A percentile compares a stretch with the other conserved stretches of the same genome.
These are phyloP conservation scores for Karalla daura DNA, from an alignment of 2,797 vertebrate genomes.

Conservation along the genomic window DNA sequence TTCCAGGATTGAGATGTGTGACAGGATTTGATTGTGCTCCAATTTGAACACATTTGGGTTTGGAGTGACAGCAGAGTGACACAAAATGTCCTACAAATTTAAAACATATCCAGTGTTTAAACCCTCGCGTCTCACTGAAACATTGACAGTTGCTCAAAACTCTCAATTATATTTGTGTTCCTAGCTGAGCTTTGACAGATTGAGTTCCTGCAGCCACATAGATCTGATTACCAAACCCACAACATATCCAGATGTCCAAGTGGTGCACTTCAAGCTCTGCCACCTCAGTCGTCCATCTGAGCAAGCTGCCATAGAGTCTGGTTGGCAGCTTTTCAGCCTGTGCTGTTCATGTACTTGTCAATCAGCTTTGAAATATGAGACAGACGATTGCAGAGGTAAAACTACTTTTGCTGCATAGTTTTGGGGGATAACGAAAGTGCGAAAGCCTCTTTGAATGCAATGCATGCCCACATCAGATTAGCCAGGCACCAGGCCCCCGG, in stretches of 20 bases:
- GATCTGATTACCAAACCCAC: conserved; percentile 38
- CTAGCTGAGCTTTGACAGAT: conserved; percentile 40
- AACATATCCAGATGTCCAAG: conserved; percentile 31
- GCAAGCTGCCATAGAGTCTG: conserved; percentile 3
- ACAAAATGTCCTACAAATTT: conserved; percentile 20
- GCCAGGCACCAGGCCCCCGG: conserved; percentile 22
- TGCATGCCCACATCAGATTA: conserved; percentile 49
- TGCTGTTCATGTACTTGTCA: conserved; percentile 4
- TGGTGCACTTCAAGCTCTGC: conserved; percentile 15
- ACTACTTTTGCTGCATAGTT: not conserved
- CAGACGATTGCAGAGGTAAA: no score
- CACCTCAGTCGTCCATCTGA: conserved; percentile 16
- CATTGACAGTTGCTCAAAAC: conserved; percentile 27
- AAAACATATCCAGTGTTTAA: conserved; percentile 20
- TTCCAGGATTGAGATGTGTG: conserved; percentile 26
- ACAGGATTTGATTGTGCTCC: conserved; percentile 27
- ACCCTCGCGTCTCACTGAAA: conserved; percentile 6
- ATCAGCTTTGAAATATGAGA: conserved; percentile 2
- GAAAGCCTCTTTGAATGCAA: conserved; percentile 49
- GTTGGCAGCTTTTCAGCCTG: conserved; percentile 7
- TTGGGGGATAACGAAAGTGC: conserved; percentile 2
- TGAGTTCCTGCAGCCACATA: conserved; percentile 18
- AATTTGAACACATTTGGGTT: conserved; percentile 14
- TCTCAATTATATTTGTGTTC: conserved; percentile 25
- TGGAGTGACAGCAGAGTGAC: conserved; percentile 36